These are phyloP conservation scores for Pyrocoelia pectoralis DNA, from an alignment of 2,888 invertebrate genomes.

Conservation along the genomic window DNA sequence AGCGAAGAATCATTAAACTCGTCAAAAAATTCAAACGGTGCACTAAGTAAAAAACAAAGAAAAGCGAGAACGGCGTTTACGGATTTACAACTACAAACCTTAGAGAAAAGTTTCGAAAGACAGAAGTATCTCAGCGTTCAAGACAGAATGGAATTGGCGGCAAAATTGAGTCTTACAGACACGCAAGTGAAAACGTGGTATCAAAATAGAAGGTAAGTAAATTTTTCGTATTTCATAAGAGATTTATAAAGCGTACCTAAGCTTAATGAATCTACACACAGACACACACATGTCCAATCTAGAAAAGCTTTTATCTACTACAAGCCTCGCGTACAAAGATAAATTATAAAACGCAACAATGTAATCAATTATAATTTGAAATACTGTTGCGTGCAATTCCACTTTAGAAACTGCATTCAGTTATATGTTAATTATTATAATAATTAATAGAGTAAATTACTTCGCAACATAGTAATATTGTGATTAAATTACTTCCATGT, in stretches of 20 bases:
- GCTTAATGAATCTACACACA: constrained; percentile 10
- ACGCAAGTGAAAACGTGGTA: constrained; percentile 99
- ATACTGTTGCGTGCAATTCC: constrained; percentile 16
- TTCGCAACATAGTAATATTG: not conserved
- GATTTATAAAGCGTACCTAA: constrained; percentile 2
- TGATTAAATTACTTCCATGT: too few relatives aligned
- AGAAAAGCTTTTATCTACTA: constrained; percentile 5
- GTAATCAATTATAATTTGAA: constrained; percentile 18
- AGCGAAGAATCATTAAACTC: constrained; percentile 81
- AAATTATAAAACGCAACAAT: constrained; percentile 16
- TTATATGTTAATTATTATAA: constrained; percentile 35
- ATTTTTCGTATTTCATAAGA: not conserved
- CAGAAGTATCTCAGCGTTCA: constrained; percentile 98
- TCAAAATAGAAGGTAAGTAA: constrained; percentile 91
- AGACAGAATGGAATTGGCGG: constrained; percentile 97
- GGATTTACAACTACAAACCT: constrained; percentile 94
- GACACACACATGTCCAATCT: not conserved
- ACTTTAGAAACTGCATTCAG: constrained; percentile 31
- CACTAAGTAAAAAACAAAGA: constrained; percentile 89
- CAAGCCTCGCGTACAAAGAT: constrained; percentile 9
- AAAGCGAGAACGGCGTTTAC: constrained; percentile 99
- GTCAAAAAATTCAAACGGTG: constrained; percentile 62
- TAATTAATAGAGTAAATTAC: constrained; percentile 37
- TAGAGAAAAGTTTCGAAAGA: constrained; percentile 96
- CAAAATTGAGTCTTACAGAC: constrained; percentile 94